A percentile compares a stretch with the other conserved stretches of the same genome.
Evolutionary conservation across 1,140 invertebrate genomes (phyloP).

Genomic region (Anadara kagoshimensis): DNA sequence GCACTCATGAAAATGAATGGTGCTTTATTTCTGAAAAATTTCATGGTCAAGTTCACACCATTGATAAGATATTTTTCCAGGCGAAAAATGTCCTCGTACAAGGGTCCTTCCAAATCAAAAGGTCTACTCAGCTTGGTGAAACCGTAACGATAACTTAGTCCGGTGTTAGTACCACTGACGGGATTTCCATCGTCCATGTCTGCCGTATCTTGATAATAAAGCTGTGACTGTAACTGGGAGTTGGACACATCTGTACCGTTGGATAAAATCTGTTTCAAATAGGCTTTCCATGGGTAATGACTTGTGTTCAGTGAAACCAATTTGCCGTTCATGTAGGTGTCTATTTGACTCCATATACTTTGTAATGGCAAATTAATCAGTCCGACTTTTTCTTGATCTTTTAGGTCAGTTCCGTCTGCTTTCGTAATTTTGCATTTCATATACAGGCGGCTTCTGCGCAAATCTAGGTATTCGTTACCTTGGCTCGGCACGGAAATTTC

Average conservation of each 20-base stretch:
- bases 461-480: slow-evolving; percentile 32
- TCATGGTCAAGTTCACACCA: slow-evolving; percentile 15
- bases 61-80: slow-evolving; percentile 26
- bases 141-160: slow-evolving; percentile 8
- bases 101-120: slow-evolving; percentile 20
- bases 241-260: neutral
- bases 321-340: slow-evolving; percentile 35
- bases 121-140: slow-evolving; percentile 11
- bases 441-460: slow-evolving; percentile 22
- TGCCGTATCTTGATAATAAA: slow-evolving; percentile 11
- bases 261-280: slow-evolving; percentile 24
- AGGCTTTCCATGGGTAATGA: slow-evolving; percentile 35
- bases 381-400: slow-evolving; percentile 22
- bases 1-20: slow-evolving; percentile 21
- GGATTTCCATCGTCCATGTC: slow-evolving; percentile 16
- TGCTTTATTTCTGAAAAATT: slow-evolving; percentile 9
- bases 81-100: slow-evolving; percentile 17
- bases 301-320: slow-evolving; percentile 35
- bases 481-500: slow-evolving; percentile 29
- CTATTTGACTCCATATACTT: slow-evolving; percentile 34
- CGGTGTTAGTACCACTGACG: slow-evolving; percentile 10
- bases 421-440: slow-evolving; percentile 28
- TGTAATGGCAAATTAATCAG: slow-evolving; percentile 33
- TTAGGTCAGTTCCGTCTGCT: slow-evolving; percentile 16
- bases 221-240: slow-evolving; percentile 20